Evolutionary conservation across 2,888 invertebrate genomes (phyloP).

Genomic region (Papilio protenor): DNA sequence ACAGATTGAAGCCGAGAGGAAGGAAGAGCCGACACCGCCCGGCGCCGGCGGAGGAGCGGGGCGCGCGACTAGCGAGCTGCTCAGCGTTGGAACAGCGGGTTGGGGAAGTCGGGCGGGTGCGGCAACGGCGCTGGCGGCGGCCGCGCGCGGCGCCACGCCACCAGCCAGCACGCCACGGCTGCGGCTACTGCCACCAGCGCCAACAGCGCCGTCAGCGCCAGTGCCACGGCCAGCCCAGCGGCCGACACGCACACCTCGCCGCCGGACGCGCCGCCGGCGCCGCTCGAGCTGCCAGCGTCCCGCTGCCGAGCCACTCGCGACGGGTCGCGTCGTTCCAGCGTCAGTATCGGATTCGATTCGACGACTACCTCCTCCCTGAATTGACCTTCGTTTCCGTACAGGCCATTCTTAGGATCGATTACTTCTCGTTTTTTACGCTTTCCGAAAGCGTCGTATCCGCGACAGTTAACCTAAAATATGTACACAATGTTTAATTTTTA

Average conservation of each 20-base stretch:
- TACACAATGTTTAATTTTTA: slow-evolving; percentile 29
- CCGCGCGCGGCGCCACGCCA: slow-evolving; percentile 95
- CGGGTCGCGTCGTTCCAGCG: slow-evolving; percentile 93
- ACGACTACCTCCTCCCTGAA: slow-evolving; percentile 96
- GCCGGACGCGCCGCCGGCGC: slow-evolving; percentile 87
- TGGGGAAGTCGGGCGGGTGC: slow-evolving; percentile 97
- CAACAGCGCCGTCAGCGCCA: slow-evolving; percentile 95
- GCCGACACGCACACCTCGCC: slow-evolving; percentile 96
- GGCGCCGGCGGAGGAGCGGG: slow-evolving; percentile 77
- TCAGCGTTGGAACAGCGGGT: slow-evolving; percentile 91
- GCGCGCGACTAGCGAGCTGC: slow-evolving; percentile 48
- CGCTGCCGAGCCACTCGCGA: slow-evolving; percentile 90
- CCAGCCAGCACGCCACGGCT: slow-evolving; percentile 97
- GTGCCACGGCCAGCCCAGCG: slow-evolving; percentile 95
- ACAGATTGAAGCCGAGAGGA: slow-evolving; percentile 75
- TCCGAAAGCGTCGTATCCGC: slow-evolving; percentile 95
- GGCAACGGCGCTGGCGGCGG: slow-evolving; percentile 95
- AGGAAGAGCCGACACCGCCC: slow-evolving; percentile 80
- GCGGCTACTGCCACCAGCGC: slow-evolving; percentile 97
- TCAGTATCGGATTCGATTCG: slow-evolving; percentile 95
- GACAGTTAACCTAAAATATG: slow-evolving; percentile 90
- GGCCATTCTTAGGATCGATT: slow-evolving; percentile 77
- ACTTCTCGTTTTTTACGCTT: slow-evolving; percentile 88
- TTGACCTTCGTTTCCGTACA: slow-evolving; percentile 89
- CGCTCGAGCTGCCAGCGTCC: slow-evolving; percentile 90